A percentile compares a stretch with the other conserved stretches of the same genome.
Conservation (phyloP, 1,140 invertebrate genomes). For the Andrena cerasifolii region DNA sequence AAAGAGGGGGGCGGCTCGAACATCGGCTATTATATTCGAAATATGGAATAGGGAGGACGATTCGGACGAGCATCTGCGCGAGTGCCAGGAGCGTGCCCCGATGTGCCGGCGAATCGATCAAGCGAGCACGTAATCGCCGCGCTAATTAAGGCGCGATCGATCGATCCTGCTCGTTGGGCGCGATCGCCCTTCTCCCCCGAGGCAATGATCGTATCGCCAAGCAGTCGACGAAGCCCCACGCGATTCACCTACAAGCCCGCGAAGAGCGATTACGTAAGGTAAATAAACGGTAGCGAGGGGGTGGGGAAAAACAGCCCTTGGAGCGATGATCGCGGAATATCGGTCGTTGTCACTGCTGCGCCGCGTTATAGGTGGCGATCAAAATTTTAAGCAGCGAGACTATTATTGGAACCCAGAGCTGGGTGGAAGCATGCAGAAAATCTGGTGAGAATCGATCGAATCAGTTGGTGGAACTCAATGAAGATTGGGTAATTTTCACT, state of each 20-base stretch:
- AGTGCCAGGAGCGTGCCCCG: background rate
- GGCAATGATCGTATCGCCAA: slow-evolving; percentile 27
- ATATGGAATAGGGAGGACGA: background rate
- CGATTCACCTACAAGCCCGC: slow-evolving; percentile 22
- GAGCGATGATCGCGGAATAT: slow-evolving; percentile 1
- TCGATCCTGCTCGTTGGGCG: too few species aligned
- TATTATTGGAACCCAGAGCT: too few species aligned
- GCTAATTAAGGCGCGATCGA: slow-evolving; percentile 51
- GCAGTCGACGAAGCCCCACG: slow-evolving; percentile 21
- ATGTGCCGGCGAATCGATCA: slow-evolving; percentile 34
- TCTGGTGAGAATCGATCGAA: too few species aligned
- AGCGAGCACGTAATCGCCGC: slow-evolving; percentile 25
- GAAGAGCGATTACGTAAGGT: slow-evolving; percentile 39
- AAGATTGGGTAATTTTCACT: too few species aligned
- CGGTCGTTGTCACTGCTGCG: too few species aligned
- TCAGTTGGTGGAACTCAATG: too few species aligned
- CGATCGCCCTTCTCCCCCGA: slow-evolving; percentile 3
- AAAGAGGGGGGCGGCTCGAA: too few species aligned
- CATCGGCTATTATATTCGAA: slow-evolving; percentile 9
- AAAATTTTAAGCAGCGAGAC: too few species aligned
- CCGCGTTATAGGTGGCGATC: too few species aligned
- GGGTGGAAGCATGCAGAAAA: too few species aligned
- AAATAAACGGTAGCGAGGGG: slow-evolving; percentile 33
- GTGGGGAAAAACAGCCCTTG: background rate
- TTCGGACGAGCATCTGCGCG: slow-evolving; percentile 10